A percentile compares a stretch with the other conserved stretches of the same genome.
phyloP scores from a whole-genome alignment of 2,113 vertebrate genomes.

The Myrmophylax atrothorax region DNA sequence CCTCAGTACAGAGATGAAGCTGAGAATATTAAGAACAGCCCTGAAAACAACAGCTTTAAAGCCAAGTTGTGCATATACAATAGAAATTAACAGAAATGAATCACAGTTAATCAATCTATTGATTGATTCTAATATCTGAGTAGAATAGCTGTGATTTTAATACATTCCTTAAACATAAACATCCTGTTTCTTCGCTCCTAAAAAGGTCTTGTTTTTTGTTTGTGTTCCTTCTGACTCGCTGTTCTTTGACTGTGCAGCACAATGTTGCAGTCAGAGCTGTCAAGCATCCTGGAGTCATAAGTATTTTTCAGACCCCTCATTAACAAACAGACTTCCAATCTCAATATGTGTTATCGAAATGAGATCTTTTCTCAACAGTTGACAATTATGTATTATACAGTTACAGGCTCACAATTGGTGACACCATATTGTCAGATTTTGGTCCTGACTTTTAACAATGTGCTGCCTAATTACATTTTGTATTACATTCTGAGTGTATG shows the following conservation, averaged over 20 bases:
- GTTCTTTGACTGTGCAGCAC: conserved; percentile 61
- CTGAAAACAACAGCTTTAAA: background rate
- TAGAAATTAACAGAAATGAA: conserved; percentile 1
- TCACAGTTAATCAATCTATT: background rate
- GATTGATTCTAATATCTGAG: conserved; percentile 7
- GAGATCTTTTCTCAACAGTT: conserved; percentile 78
- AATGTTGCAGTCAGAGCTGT: conserved; percentile 70
- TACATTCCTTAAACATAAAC: conserved; percentile 29
- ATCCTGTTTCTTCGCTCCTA: background rate
- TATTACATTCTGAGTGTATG: conserved; percentile 61
- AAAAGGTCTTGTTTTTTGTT: conserved; percentile 29
- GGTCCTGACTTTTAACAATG: conserved; percentile 76
- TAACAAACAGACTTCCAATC: conserved; percentile 68
- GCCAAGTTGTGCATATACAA: background rate
- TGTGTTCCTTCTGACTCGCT: conserved; percentile 21
- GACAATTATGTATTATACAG: conserved; percentile 75
- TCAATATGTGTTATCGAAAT: conserved; percentile 79
- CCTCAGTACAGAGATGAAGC: background rate
- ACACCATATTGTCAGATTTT: conserved; percentile 71
- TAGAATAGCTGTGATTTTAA: conserved; percentile 9
- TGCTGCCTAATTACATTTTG: conserved; percentile 76
- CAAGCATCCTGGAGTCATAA: conserved; percentile 72
- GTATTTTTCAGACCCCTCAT: conserved; percentile 72
- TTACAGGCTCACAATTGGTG: conserved; percentile 70
- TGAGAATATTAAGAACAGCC: background rate